Conservation (phyloP, 2,888 invertebrate genomes). For the Cheilosia grossa region DNA sequence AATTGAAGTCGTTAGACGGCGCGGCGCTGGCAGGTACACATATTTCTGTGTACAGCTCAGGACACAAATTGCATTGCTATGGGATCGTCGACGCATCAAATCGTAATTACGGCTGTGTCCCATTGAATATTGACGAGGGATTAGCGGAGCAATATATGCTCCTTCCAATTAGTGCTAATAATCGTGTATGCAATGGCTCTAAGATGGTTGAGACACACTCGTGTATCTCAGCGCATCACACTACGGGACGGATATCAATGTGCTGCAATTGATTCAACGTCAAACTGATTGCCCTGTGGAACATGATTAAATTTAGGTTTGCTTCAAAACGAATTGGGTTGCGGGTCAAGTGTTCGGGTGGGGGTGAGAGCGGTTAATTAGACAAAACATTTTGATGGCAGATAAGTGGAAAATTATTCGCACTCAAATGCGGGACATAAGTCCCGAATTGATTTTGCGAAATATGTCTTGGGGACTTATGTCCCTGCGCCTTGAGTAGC, state of each 20-base stretch:
- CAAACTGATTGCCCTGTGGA: slow-evolving; percentile 17
- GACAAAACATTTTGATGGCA: background rate
- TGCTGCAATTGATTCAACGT: slow-evolving; percentile 33
- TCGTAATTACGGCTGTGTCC: slow-evolving; percentile 55
- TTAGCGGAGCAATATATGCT: slow-evolving; percentile 32
- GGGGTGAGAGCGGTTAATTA: background rate
- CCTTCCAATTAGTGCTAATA: slow-evolving; percentile 61
- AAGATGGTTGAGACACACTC: slow-evolving; percentile 15
- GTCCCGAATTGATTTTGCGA: too few relatives aligned
- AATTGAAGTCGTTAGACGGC: slow-evolving; percentile 35
- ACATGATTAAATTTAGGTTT: slow-evolving; percentile 38
- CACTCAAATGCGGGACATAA: too few relatives aligned
- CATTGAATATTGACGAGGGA: slow-evolving; percentile 61
- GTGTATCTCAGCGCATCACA: slow-evolving; percentile 30
- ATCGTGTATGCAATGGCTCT: slow-evolving; percentile 26
- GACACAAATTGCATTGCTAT: slow-evolving; percentile 54
- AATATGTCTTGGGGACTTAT: too few relatives aligned
- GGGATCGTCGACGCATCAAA: slow-evolving; percentile 65
- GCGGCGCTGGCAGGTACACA: background rate
- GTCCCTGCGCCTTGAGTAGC: too few relatives aligned
- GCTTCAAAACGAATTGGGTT: slow-evolving; percentile 21
- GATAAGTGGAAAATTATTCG: slow-evolving; percentile 5
- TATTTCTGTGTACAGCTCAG: background rate
- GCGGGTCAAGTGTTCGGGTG: background rate
- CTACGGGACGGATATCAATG: slow-evolving; percentile 26